Conservation (phyloP, 2,113 vertebrate species). For the Spea bombifrons region DNA sequence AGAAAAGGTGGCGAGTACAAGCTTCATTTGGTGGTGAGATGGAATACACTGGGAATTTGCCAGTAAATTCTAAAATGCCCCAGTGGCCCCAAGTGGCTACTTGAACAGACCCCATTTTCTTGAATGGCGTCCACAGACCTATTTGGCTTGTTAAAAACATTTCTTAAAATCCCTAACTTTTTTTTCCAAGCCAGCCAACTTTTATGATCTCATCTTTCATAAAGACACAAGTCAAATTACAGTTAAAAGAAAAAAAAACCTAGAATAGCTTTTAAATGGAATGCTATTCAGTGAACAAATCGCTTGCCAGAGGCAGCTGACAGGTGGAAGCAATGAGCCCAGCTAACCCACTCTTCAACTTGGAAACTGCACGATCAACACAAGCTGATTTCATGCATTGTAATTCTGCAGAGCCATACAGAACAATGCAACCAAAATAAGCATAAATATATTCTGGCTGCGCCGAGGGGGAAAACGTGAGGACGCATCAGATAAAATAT, state of each 20-base stretch:
- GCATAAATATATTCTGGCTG: conserved; percentile 5
- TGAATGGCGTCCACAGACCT: too few relatives aligned
- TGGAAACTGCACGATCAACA: conserved; percentile 35
- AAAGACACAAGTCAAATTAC: conserved; percentile 20
- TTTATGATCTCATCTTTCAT: conserved; percentile 1
- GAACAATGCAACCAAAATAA: conserved; percentile 4
- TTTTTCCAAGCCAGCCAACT: neutral
- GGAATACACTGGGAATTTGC: too few relatives aligned
- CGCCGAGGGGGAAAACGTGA: neutral
- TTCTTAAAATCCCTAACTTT: too few relatives aligned
- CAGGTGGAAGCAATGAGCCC: conserved; percentile 42
- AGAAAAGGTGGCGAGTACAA: too few relatives aligned
- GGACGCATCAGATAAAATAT: conserved; percentile 21
- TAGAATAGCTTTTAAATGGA: conserved; percentile 24
- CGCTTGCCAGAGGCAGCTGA: conserved; percentile 37
- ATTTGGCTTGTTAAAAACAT: too few relatives aligned
- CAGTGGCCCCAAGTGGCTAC: too few relatives aligned
- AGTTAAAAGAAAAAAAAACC: neutral
- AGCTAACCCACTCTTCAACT: conserved; percentile 20
- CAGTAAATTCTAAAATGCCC: too few relatives aligned
- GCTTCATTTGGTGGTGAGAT: too few relatives aligned
- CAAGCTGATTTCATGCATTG: conserved; percentile 45
- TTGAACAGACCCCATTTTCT: too few relatives aligned
- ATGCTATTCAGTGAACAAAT: conserved; percentile 25
- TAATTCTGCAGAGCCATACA: conserved; percentile 34